Conservation (phyloP, 2,113 vertebrate species). For the Larimichthys crocea region DNA sequence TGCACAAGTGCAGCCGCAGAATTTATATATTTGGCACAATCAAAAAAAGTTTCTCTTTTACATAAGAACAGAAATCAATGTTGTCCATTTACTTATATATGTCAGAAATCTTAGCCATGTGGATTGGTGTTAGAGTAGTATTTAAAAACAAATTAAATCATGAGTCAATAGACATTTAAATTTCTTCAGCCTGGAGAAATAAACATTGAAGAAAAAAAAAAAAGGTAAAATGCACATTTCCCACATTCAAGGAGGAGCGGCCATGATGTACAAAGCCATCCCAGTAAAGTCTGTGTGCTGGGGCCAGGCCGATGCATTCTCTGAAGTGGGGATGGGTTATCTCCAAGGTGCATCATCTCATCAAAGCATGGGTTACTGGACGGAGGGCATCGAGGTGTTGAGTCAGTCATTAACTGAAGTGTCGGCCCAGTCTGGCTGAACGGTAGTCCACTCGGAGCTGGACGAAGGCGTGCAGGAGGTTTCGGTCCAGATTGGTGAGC, state of each 20-base stretch:
- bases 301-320: conserved; percentile 29
- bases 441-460: conserved; percentile 98
- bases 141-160: conserved; percentile 75
- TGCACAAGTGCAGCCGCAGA: conserved; percentile 69
- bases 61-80: conserved; percentile 57
- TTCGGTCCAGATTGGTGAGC: conserved; percentile 97
- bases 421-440: conserved; percentile 93
- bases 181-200: conserved; percentile 58
- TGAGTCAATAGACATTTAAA: conserved; percentile 64
- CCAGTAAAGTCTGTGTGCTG: conserved; percentile 50
- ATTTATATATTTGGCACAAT: conserved; percentile 83
- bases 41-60: conserved; percentile 51
- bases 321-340: conserved; percentile 51
- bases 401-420: conserved; percentile 91
- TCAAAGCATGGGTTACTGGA: conserved; percentile 65
- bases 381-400: conserved; percentile 72
- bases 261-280: conserved; percentile 42
- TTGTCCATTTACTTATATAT: conserved; percentile 55
- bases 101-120: conserved; percentile 43
- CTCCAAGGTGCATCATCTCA: conserved; percentile 65
- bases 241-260: conserved; percentile 61
- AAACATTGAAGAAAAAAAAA: conserved; percentile 45
- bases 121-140: conserved; percentile 67
- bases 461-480: conserved; percentile 98
- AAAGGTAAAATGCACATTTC: conserved; percentile 74